Base-by-base conservation (phyloP, 2,113 vertebrate species). In the Glaucidium brasilianum region DNA sequence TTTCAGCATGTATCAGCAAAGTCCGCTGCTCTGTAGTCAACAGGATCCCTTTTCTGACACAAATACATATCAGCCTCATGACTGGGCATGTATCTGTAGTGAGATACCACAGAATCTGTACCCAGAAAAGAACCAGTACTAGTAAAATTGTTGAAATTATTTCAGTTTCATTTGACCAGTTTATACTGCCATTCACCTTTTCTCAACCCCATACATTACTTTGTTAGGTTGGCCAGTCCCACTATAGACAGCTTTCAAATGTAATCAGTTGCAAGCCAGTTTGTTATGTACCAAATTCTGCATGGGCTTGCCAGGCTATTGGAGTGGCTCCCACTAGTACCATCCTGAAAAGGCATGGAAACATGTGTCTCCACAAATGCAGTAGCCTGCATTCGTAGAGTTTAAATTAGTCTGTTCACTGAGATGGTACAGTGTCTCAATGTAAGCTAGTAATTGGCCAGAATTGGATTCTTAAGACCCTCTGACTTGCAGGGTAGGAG, bases 211-310 rank as follows among this genome's bases (percentile, higher is more conserved):
- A 25, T 37, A 27, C 49, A 3, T 58, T 19, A 60, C 77, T 84
- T 20, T 30, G 52, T 63, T 41, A 49, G 52, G 30, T 78, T 91
- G 94, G 76, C 89, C 66, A 52, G 41, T 66, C 77, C 58, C 79
- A 45, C 50, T 55, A 47, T 12, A 94, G 91, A 89, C 84, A 87
- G 88, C 58, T 97, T 97, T 97, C 94, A 95, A 66, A 94, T 90
- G 84, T 63, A 52, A 68, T 74, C 3, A 0, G 10, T 94, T 34
- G 72, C 50, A 59, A 93, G 88, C 92, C 88, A 81, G 72, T 94
- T 79, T 96, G 88, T 89, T 83, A 58, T 62, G 69, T 82, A 91
- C 80, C 91, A 91, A 91, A 91, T 90, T 85, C 83, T 75, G 76
- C 1, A 0, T 64, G 66, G 86, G 62, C 86, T 92, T 96, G 94